These are phyloP conservation scores for Eupithecia dodoneata DNA, from an alignment of 2,888 invertebrate species.

Conservation along the genomic window DNA sequence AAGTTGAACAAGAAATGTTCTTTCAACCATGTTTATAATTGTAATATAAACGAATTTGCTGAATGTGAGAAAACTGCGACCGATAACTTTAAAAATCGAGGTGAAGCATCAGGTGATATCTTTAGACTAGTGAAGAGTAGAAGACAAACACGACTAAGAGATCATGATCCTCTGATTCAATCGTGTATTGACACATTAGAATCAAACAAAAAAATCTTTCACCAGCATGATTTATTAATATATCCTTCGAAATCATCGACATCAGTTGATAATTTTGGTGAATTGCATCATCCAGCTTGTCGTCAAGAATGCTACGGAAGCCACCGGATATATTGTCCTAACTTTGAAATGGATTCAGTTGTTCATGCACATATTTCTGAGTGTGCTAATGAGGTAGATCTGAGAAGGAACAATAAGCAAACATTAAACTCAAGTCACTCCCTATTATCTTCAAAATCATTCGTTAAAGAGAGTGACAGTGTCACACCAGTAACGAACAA, in stretches of 20 bases:
- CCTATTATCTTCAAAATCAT: slow-evolving; percentile 33
- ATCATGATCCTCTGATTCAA: slow-evolving; percentile 17
- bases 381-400: slow-evolving; percentile 17
- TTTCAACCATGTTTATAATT: background rate
- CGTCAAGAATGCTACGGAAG: slow-evolving; percentile 7
- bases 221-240: slow-evolving; percentile 5
- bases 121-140: background rate
- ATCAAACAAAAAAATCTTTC: slow-evolving; percentile 21
- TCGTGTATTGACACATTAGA: slow-evolving; percentile 27
- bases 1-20: background rate
- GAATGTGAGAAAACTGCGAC: background rate
- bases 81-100: background rate
- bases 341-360: slow-evolving; percentile 15
- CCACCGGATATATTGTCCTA: slow-evolving; percentile 1
- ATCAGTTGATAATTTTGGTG: slow-evolving; percentile 4
- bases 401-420: slow-evolving; percentile 10
- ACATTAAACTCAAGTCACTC: slow-evolving; percentile 30
- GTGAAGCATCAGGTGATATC: background rate
- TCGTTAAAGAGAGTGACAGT: slow-evolving; percentile 29
- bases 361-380: slow-evolving; percentile 13
- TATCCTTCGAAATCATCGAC: slow-evolving; percentile 17
- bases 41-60: background rate
- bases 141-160: background rate
- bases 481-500: slow-evolving; percentile 14
- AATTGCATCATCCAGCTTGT: background rate